A percentile compares a stretch with the other conserved stretches of the same genome.
Conservation (phyloP, 64 coral and sea anemone species). For the Anthopleura sola region DNA sequence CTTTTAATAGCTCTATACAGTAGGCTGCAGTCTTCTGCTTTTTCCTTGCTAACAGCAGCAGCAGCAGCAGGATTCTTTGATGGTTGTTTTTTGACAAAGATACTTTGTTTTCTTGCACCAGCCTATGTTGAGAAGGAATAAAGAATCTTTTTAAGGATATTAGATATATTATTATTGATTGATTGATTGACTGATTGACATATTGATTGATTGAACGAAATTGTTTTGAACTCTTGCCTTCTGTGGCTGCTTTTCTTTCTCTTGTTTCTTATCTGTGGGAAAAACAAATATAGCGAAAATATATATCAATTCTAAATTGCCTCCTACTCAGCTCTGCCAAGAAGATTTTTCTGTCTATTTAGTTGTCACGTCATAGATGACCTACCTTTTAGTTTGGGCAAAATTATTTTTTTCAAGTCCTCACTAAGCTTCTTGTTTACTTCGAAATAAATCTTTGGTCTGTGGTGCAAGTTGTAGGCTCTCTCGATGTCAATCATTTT, state of each 20-base stretch:
- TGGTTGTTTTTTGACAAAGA: not conserved
- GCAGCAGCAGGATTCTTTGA: not conserved
- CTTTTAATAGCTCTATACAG: conserved; percentile 12
- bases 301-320: not conserved
- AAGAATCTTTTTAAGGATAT: no score
- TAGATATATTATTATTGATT: no score
- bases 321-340: no score
- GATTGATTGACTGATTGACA: no score
- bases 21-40: not conserved
- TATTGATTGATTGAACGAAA: no score
- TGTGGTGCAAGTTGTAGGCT: conserved; percentile 55
- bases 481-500: conserved; percentile 45
- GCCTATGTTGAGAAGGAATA: not conserved
- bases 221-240: not conserved
- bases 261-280: not conserved
- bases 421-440: conserved; percentile 62
- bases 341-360: no score
- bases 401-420: conserved; percentile 69
- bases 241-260: not conserved
- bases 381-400: conserved; percentile 70
- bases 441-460: conserved; percentile 50
- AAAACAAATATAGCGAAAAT: not conserved
- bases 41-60: not conserved
- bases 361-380: no score
- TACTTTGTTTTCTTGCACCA: not conserved